Base-by-base conservation (phyloP, 2,797 vertebrate species). In the Pelobates cultripes region DNA sequence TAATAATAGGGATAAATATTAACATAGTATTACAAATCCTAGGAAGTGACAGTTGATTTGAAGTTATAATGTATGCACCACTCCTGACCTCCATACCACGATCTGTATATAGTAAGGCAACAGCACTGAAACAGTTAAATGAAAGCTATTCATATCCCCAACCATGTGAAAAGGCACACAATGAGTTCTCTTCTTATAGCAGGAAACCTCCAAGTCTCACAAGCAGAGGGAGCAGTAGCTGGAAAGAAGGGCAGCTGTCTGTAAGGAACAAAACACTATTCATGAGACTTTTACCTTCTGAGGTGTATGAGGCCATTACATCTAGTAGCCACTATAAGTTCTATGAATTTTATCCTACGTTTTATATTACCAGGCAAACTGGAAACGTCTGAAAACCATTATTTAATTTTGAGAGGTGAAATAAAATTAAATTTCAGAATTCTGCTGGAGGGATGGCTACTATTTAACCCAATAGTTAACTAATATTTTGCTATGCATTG, bases 231-330 rank as follows among this genome's bases (percentile, higher is more conserved):
- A 43, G 66, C 9, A 60, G 51, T 40, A 14, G n/a, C 41, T 17
- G 17, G n/a, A 47, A 17, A 76, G 77, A 69, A 71, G 67, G 60
- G 43, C 61, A 69, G 15, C 76, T 78, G 81, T 74, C 81, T 69
- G 76, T 70, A 47, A 43, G 51, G 43, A 75, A 83, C 77, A 83
- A 83, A 64, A 70, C 43, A 9, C 81, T 60, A 79, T 83, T 83
- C 81, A 83, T 43, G 17, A 28, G 41, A 5, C 53, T 60, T n/a
- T 51, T 70, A 73, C 47, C 75, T 66, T 15, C 47, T 61, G 70
- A 69, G 47, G 43, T 28, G 41, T 13, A 47, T 45, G 6, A 64
- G 61, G 61, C 70, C 40, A 57, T 40, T 73, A 73, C 70, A 40
- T 6, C 43, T 71, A 28, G 45, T n/a, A 71, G 70, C 43, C 70